phyloP scores from a whole-genome alignment of 37 sponge, comb jelly and placozoan genomes.

The Hormiphora californensis region DNA sequence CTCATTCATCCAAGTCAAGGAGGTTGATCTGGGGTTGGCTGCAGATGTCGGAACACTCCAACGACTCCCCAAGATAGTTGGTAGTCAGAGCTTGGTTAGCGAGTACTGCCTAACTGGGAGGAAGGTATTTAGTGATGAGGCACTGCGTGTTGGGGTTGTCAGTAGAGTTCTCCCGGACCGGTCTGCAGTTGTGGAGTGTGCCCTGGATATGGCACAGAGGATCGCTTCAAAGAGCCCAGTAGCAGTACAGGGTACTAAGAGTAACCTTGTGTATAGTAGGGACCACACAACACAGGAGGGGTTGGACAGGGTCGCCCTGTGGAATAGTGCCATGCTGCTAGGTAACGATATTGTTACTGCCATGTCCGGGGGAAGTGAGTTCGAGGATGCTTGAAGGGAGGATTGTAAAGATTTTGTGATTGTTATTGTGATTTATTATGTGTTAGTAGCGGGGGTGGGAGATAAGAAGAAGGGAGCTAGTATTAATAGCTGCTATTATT shows the following conservation, averaged over 20 bases:
- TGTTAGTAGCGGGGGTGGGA: too few relatives aligned
- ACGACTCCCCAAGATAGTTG: slow-evolving; percentile 84
- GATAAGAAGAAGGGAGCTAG: too few relatives aligned
- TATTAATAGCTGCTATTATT: too few relatives aligned
- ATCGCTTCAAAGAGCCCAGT: slow-evolving; percentile 94
- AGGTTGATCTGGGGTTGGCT: slow-evolving; percentile 84
- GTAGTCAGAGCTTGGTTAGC: slow-evolving; percentile 65
- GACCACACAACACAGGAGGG: slow-evolving; percentile 81
- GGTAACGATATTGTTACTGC: background rate
- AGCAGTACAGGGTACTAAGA: slow-evolving; percentile 82
- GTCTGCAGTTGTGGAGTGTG: slow-evolving; percentile 60
- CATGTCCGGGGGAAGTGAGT: slow-evolving; percentile 42
- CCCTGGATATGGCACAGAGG: slow-evolving; percentile 61
- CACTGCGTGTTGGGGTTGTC: background rate
- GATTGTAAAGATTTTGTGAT: background rate
- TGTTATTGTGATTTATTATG: too few relatives aligned
- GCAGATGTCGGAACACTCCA: slow-evolving; percentile 97
- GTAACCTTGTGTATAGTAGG: slow-evolving; percentile 78
- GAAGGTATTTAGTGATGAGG: background rate
- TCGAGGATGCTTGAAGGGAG: slow-evolving; percentile 10
- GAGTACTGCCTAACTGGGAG: slow-evolving; percentile 8
- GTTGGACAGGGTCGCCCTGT: slow-evolving; percentile 59
- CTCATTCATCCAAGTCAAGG: slow-evolving; percentile 87
- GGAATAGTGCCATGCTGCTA: slow-evolving; percentile 42
- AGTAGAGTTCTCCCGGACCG: slow-evolving; percentile 60